Percentiles rank a stretch among this genome's conserved stretches.
Conservation (phyloP, 2,888 invertebrate species). For the Patella depressa region DNA sequence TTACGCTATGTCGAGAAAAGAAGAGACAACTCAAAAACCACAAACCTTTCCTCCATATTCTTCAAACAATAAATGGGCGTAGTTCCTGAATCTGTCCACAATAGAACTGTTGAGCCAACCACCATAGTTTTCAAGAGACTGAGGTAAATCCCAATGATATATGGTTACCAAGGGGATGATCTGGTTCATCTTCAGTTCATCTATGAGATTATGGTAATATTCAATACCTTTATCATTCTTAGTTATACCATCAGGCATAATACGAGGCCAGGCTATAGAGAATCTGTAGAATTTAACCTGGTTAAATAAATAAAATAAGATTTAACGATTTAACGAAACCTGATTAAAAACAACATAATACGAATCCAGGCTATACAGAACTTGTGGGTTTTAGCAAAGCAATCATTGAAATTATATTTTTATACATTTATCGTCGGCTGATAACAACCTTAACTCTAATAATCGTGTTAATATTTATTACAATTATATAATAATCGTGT, state of each 20-base stretch:
- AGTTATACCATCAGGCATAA: conserved; percentile 78
- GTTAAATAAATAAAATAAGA: no score
- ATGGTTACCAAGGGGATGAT: conserved; percentile 77
- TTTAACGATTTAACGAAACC: no score
- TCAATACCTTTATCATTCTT: conserved; percentile 80
- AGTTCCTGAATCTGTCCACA: conserved; percentile 68
- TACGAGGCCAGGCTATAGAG: conserved; percentile 80
- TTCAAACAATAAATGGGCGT: conserved; percentile 68
- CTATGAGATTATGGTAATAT: conserved; percentile 84
- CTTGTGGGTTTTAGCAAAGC: no score
- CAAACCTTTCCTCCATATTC: conserved; percentile 70
- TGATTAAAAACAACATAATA: no score
- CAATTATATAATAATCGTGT: no score
- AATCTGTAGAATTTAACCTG: conserved; percentile 64
- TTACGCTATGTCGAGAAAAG: neutral
- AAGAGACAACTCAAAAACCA: neutral
- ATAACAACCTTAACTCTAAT: no score
- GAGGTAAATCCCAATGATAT: conserved; percentile 73
- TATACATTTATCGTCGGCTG: no score
- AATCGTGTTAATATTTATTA: no score
- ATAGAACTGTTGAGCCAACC: conserved; percentile 68
- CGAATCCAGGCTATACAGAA: no score
- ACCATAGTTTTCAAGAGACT: conserved; percentile 70
- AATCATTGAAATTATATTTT: no score
- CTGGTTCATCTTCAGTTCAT: conserved; percentile 77